Evolutionary conservation across 1,140 invertebrate species (phyloP), one percentile per base, ranked within the genome.

Genomic region (Pinna nobilis): DNA sequence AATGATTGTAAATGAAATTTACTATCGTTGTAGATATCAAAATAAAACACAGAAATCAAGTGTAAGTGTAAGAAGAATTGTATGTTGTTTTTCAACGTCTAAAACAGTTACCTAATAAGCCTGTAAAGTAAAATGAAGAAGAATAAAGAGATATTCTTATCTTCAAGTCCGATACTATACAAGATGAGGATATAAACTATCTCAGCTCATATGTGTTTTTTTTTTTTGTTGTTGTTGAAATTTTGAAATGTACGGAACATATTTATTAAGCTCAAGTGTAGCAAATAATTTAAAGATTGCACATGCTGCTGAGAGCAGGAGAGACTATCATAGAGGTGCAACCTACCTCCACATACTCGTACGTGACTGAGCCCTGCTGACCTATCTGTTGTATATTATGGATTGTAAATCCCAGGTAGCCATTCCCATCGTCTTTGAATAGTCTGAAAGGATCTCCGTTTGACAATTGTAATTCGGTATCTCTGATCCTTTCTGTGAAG

Each of bases 371-470:
- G 3, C n/a, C 13, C 3, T 59, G 30, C 5, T 60, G 37, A 6
- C 9, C 37, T 4, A 23, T 15, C 33, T 60, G 66, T 66, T 82
- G 80, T 3, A 84, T 78, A 51, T 84, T 84, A 44, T 80, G 65
- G 2, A 84, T 66, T 0, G 69, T 76, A 50, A 79, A 82, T 1
- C 81, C 81, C 20, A 77, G 70, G 33, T 77, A 77, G 11, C 82
- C 82, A 65, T 84, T 84, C 0, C 78, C 77, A n/a, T 78, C 71
- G 23, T 71, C 70, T 35, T 80, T 76, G 65, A 82, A 84, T 7
- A 77, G 69, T 20, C 37, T 57, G 30, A 64, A 67, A 15, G n/a
- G 25, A 7, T 47, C 60, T 4, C 72, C 65, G 13, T 69, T 28
- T 39, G 41, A 30, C n/a, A 39, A n/a, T 32, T 44, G 20, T 11